These are phyloP conservation scores for Gopherus evgoodei DNA, from an alignment of 2,113 vertebrate genomes.

Conservation along the genomic window DNA sequence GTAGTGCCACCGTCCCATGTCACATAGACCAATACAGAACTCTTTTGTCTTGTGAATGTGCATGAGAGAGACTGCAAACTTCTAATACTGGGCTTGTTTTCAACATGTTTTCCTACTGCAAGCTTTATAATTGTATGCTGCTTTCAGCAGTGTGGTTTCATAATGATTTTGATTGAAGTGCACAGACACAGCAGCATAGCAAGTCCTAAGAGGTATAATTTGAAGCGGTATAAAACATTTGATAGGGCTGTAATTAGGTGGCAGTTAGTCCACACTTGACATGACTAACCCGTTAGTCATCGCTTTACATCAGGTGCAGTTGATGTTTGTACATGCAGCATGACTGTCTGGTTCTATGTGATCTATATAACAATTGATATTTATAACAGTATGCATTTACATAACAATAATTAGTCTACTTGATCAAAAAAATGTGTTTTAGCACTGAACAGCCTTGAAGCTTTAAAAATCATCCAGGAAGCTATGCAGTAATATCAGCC, in stretches of 20 bases:
- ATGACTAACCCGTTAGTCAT: neutral
- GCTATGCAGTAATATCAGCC: neutral
- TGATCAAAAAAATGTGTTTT: slow-evolving; percentile 17
- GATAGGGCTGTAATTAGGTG: neutral
- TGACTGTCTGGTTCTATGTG: neutral
- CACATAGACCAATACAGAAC: neutral
- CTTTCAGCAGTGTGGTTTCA: neutral
- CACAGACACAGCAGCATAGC: neutral
- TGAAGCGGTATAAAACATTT: neutral
- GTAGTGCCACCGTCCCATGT: fast-evolving
- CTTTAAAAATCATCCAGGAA: slow-evolving; percentile 17
- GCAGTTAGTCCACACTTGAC: neutral
- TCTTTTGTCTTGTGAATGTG: neutral
- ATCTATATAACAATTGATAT: neutral
- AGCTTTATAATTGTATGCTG: neutral
- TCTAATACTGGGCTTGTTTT: neutral
- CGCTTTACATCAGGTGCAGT: neutral
- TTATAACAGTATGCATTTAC: too few relatives aligned
- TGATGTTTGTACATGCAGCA: neutral
- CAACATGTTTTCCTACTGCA: neutral
- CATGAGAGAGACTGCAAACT: neutral
- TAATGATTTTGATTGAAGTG: neutral
- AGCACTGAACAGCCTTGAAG: neutral
- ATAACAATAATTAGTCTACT: neutral
- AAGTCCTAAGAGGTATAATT: neutral